Evolutionary conservation across 2,113 vertebrate genomes (phyloP).

Genomic region (rabbit (Oryctolagus cuniculus)): DNA sequence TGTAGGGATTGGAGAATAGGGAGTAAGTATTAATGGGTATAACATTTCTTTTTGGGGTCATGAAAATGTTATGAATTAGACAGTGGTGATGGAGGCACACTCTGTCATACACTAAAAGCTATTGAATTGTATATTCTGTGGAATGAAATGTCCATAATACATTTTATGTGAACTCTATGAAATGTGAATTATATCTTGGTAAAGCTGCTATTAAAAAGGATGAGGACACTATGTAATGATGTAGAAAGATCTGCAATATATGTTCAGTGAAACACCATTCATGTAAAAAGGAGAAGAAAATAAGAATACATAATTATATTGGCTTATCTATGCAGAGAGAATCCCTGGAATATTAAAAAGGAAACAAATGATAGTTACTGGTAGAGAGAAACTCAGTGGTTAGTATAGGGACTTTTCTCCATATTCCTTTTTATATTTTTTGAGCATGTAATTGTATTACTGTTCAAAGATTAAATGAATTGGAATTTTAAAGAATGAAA

Average conservation of each 20-base stretch:
- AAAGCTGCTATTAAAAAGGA: background rate
- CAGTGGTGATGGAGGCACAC: background rate
- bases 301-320: background rate
- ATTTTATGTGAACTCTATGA: background rate
- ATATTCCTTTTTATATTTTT: conserved; percentile 9
- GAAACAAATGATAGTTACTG: background rate
- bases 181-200: background rate
- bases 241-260: background rate
- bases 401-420: background rate
- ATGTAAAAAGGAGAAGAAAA: background rate
- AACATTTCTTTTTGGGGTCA: background rate
- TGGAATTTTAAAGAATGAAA: background rate
- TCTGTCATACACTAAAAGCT: background rate
- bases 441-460: background rate
- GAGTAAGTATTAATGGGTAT: background rate
- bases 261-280: background rate
- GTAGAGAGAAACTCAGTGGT: background rate
- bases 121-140: background rate
- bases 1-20: background rate
- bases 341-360: background rate
- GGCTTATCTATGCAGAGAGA: background rate
- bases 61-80: background rate
- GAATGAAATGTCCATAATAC: background rate
- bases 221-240: background rate
- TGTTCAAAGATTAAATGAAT: conserved; percentile 7